Evolutionary conservation across 2,888 invertebrate species (phyloP), one percentile per base, ranked within the genome.

Genomic region (Andrena camellia): DNA sequence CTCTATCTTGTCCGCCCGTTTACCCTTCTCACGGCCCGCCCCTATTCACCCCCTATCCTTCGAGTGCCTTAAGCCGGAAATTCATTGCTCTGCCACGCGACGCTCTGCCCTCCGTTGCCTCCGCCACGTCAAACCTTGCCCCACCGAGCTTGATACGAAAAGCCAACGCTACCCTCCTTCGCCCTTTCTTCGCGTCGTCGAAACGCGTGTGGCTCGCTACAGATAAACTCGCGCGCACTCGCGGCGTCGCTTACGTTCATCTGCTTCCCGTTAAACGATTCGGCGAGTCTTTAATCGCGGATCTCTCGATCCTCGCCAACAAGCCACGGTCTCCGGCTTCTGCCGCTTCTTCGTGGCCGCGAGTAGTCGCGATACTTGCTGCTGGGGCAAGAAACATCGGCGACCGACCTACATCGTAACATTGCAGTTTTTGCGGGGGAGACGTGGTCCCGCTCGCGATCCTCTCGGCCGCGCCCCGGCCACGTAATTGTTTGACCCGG

Each of bases 401-500:
- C 54, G 29, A 52, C 62, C 84, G 70, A 67, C 52, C 67, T 73
- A 73, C 77, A 80, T 84, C 79, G 73, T 64, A 42, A 74, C 80
- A 71, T 71, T 59, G 20, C 62, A 52, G 57, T 85, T 85, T 75
- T 85, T 85, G 64, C 31, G 17, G 20, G 13, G 17, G 8, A n/a
- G 35, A 57, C 69, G 82, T 26, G 59, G 60, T 69, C 69, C 59
- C 66, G 71, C 29, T 60, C 80, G 79, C 79, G 78, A 78, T 78
- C 78, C 70, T 52, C 66, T 23, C 72, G 63, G 59, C 57, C 67
- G 66, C 74, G 26, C 50, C 73, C 42, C 57, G 57, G 66, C 73
- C 71, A 31, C 71, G 83, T 82, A 82, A 83, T 82, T 78, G 71
- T 83, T 83, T 73, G 78, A 73, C 78, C 78, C 48, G 54, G 10